Evolutionary conservation across 2,797 vertebrate species (phyloP).

Genomic region (Nyctibius grandis): DNA sequence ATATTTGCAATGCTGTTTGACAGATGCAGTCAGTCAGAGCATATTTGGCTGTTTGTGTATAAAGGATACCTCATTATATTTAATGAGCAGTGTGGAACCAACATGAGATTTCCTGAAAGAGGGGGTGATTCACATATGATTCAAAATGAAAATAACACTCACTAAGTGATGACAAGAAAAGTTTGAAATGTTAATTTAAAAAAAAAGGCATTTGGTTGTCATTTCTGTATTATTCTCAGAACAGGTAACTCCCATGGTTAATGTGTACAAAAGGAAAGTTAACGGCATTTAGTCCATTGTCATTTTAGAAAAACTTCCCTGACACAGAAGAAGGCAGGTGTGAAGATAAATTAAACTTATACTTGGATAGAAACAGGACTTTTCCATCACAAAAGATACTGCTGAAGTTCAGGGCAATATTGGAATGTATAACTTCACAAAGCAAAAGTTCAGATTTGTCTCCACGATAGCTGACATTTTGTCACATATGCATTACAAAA

Average conservation of each 20-base stretch:
- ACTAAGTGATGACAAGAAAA: neutral
- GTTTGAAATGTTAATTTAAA: neutral
- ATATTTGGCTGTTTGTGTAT: neutral
- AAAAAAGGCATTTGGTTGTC: neutral
- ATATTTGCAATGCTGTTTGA: neutral
- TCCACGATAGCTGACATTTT: neutral
- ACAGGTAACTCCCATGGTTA: neutral
- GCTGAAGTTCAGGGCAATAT: neutral
- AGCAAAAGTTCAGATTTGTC: neutral
- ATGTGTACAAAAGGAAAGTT: neutral
- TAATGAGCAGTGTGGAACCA: slow-evolving; percentile 36
- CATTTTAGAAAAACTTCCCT: neutral
- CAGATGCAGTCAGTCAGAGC: slow-evolving; percentile 3
- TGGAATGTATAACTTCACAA: neutral
- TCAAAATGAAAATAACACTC: neutral
- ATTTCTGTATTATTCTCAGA: neutral
- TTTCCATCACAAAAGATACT: neutral
- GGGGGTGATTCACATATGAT: neutral
- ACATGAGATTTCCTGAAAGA: neutral
- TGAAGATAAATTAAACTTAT: neutral
- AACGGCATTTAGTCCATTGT: neutral
- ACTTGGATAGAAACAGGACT: neutral
- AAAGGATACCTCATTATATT: slow-evolving; percentile 49
- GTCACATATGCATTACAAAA: neutral
- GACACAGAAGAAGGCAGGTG: neutral